Base-by-base conservation (phyloP, 2,888 invertebrate species). In the Osedax fenrisi region DNA sequence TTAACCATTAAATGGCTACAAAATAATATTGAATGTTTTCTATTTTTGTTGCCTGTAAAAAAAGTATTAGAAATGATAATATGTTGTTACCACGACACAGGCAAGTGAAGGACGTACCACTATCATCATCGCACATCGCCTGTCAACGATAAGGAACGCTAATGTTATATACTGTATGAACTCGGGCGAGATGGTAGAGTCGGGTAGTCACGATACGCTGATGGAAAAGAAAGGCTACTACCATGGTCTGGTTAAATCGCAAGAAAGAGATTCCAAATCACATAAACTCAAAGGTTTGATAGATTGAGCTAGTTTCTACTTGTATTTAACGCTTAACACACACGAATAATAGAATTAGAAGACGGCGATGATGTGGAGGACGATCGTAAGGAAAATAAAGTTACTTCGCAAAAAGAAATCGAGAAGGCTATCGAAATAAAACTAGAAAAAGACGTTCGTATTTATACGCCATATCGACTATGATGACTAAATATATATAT, bases 121-220 rank as follows among this genome's bases (percentile, higher is more conserved):
- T 0, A 81, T 86, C 62, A 84, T 86, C 10, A 83, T 87, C 17
- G 86, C 86, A 2, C 86, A 86, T 78, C 83, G 87, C 23, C 79
- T 87, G 75, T 86, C 87, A 5, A 87, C 87, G 2, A 86, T 87
- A 73, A 81, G 84, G 78, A 86, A 84, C 61, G 87, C 86, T 13
- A 86, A 87, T 79, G 80, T 83, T 72, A 87, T 87, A 72, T 82
- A 83, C 75, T 85, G 84, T 3, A 82, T 87, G 78, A 81, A 84
- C 75, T 87, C 88, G 74, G 92, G 86, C 2, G 78, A 81, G 10
- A 84, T 86, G 67, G 82, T 83, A 1, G 87, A 87, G 78, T 77
- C 79, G 56, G 87, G 87, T 23, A 85, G 83, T 26, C 87, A 87
- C 77, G 82, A 85, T 56, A 82, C 85, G 75, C 80, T 87, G 41